These are phyloP conservation scores for Spea multiplicata DNA, from an alignment of 2,113 vertebrate genomes.

Conservation along the genomic window DNA sequence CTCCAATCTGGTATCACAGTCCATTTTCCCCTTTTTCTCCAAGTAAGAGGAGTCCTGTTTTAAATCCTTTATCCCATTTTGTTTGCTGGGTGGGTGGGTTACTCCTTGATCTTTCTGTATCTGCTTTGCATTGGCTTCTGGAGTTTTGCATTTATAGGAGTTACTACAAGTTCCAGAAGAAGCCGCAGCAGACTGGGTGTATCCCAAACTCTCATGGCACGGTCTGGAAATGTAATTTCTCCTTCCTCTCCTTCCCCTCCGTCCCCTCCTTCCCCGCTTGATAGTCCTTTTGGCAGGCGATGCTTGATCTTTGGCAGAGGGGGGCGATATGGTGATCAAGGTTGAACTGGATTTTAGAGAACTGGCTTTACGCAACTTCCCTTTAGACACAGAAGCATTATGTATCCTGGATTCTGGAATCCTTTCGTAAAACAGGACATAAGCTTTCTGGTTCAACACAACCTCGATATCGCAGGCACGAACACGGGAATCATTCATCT, in stretches of 20 bases:
- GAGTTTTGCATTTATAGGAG: constrained; percentile 6
- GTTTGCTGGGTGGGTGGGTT: constrained; percentile 58
- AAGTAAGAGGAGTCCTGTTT: neutral
- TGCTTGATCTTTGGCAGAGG: constrained; percentile 80
- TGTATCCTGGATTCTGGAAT: constrained; percentile 76
- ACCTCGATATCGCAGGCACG: constrained; percentile 90
- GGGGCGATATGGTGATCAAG: constrained; percentile 73
- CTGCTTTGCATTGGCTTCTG: neutral
- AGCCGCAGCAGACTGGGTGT: neutral
- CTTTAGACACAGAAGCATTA: constrained; percentile 61
- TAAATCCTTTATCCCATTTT: constrained; percentile 38
- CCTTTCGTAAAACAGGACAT: constrained; percentile 90
- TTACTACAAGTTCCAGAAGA: constrained; percentile 14
- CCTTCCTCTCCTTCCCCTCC: constrained; percentile 72
- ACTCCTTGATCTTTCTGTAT: neutral
- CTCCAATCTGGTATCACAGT: neutral
- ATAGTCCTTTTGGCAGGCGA: constrained; percentile 88
- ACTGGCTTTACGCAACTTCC: constrained; percentile 58
- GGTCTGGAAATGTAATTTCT: constrained; percentile 69
- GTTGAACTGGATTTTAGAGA: constrained; percentile 63
- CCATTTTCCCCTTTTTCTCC: neutral
- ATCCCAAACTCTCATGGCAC: constrained; percentile 43
- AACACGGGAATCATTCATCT: constrained; percentile 93
- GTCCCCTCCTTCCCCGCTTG: neutral
- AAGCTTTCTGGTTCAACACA: constrained; percentile 95